Base-by-base conservation (phyloP, 2,113 vertebrate genomes). In the Larimichthys polyactis region DNA sequence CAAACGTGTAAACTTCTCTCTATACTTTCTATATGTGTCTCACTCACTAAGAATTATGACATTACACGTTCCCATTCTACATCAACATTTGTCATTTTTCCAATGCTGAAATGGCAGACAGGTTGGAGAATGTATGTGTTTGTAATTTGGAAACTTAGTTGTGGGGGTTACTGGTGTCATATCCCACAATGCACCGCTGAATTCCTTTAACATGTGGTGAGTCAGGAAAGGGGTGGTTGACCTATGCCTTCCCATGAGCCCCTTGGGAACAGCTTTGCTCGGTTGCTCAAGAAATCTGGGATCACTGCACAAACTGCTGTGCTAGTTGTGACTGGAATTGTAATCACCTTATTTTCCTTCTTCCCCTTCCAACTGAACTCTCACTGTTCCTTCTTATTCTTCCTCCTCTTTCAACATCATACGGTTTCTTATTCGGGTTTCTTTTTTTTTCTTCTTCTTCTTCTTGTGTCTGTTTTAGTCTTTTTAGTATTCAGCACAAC, bases 181-280 rank as follows among this genome's bases (percentile, higher is more conserved):
- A 91, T 94, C 95, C 95, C 94, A 95, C 87, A 95, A 95, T 95
- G 95, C 95, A 95, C 79, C 48, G 82, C 87, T 84, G 93, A 95
- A 96, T 95, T 95, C 94, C 93, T 96, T 95, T 95, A 95, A 95
- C 95, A 96, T 95, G 95, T 96, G 95, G 95, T 93, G 91, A 93
- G 87, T 94, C 95, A 96, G 95, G 95, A 96, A 96, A 95, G 94
- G 90, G 94, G 89, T 93, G 94, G 92, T 95, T 96, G 95, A 96
- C 95, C 95, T 94, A 57, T 95, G 95, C 81, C 94, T 94, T 93
- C 85, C 90, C 87, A 90, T 81, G 94, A 95, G 94, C 93, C 95
- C 92, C 95, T 77, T 80, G 95, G 94, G 95, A 93, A 88, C 79
- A 72, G 90, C 88, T 86, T 80, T 79, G 89, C 85, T 89, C 87